These are phyloP conservation scores for Notoglanidium macrostoma DNA, from an alignment of 2,797 vertebrate genomes.

Conservation along the genomic window DNA sequence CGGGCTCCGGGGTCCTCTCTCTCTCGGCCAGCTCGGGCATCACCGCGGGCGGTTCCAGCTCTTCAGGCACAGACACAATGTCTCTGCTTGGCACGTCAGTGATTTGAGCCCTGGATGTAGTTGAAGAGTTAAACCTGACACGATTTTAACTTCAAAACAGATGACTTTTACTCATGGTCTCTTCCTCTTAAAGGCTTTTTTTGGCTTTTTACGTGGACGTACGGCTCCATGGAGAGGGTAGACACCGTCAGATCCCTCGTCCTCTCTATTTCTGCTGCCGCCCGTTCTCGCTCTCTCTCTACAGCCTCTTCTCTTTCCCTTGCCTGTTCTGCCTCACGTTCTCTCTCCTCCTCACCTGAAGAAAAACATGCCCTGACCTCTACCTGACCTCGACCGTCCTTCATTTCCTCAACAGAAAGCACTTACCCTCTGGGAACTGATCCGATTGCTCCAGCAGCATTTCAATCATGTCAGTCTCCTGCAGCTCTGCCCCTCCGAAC, in stretches of 20 bases:
- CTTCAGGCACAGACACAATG: constrained; percentile 50
- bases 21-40: constrained; percentile 33
- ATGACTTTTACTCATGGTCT: constrained; percentile 10
- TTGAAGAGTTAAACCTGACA: neutral
- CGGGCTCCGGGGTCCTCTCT: constrained; percentile 60
- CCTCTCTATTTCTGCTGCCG: constrained; percentile 39
- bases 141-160: neutral
- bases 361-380: constrained; percentile 4
- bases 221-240: constrained; percentile 58
- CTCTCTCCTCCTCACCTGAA: constrained; percentile 45
- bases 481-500: constrained; percentile 73
- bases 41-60: constrained; percentile 50
- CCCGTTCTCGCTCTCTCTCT: constrained; percentile 55
- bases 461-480: constrained; percentile 59
- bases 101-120: constrained; percentile 62
- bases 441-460: constrained; percentile 66
- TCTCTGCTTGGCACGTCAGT: constrained; percentile 57
- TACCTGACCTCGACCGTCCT: neutral
- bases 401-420: neutral
- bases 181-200: neutral
- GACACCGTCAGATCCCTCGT: constrained; percentile 58
- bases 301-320: constrained; percentile 43
- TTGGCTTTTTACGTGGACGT: constrained; percentile 37
- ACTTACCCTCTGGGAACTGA: constrained; percentile 60
- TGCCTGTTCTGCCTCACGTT: constrained; percentile 32